Evolutionary conservation across 2,113 vertebrate genomes (phyloP).

Genomic region (Anguilla japonica): DNA sequence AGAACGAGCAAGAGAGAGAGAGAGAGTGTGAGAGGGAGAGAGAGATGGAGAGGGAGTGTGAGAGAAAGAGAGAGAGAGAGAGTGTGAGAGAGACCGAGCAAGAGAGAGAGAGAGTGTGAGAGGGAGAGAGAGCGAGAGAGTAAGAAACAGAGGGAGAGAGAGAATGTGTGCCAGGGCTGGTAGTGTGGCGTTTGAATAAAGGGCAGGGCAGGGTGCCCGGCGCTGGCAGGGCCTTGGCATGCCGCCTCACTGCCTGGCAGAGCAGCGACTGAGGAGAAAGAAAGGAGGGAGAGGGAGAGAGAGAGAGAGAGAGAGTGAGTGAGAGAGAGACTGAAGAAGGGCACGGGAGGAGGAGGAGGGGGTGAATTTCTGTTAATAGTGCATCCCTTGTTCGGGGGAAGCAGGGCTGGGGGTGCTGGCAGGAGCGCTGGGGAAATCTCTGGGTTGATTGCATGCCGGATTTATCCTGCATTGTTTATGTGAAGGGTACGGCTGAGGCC

Average conservation of each 20-base stretch:
- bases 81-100: slow-evolving; percentile 3
- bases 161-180: slow-evolving; percentile 34
- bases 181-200: slow-evolving; percentile 70
- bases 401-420: slow-evolving; percentile 50
- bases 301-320: slow-evolving; percentile 60
- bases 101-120: background rate
- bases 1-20: background rate
- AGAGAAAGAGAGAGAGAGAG: background rate
- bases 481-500: background rate
- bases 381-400: slow-evolving; percentile 60
- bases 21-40: slow-evolving; percentile 30
- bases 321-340: slow-evolving; percentile 45
- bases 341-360: slow-evolving; percentile 53
- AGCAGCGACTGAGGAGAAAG: slow-evolving; percentile 66
- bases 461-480: slow-evolving; percentile 54
- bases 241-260: slow-evolving; percentile 66
- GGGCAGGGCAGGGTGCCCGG: slow-evolving; percentile 71
- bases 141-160: background rate
- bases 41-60: slow-evolving; percentile 4
- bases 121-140: background rate
- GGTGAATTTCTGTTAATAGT: slow-evolving; percentile 64
- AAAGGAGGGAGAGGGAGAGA: slow-evolving; percentile 70
- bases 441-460: slow-evolving; percentile 63
- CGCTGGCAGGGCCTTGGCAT: slow-evolving; percentile 71
- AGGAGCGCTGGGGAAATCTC: slow-evolving; percentile 53